A percentile compares a stretch with the other conserved stretches of the same genome.
phyloP scores from a whole-genome alignment of 1,140 invertebrate species.

The Drosophila varians region DNA sequence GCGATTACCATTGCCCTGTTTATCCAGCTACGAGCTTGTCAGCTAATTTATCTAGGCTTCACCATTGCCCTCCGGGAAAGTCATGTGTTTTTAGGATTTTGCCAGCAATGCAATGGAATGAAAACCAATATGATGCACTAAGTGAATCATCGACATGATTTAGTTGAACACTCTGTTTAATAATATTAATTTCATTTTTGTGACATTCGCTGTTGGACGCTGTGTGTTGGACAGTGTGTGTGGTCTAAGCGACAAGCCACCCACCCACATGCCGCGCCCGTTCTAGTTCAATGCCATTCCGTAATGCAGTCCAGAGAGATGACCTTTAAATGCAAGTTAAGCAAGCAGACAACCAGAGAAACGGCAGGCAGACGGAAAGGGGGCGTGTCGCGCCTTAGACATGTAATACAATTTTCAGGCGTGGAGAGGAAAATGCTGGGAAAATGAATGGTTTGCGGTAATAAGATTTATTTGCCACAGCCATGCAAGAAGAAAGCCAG shows the following conservation, averaged over 20 bases:
- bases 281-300: slow-evolving; percentile 67
- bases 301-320: slow-evolving; percentile 46
- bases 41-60: slow-evolving; percentile 26
- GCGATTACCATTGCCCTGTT: neutral
- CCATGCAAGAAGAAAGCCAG: slow-evolving; percentile 25
- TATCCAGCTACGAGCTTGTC: neutral
- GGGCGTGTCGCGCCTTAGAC: slow-evolving; percentile 12
- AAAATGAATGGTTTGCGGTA: slow-evolving; percentile 35
- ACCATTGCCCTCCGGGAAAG: neutral
- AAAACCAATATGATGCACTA: neutral
- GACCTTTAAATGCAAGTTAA: slow-evolving; percentile 76
- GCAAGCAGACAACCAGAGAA: slow-evolving; percentile 23
- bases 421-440: slow-evolving; percentile 25
- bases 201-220: neutral
- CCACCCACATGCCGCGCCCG: neutral
- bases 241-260: neutral
- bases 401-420: slow-evolving; percentile 40
- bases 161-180: neutral
- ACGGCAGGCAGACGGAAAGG: neutral
- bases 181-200: neutral
- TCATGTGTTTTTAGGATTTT: neutral
- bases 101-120: neutral
- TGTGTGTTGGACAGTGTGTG: neutral
- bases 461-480: slow-evolving; percentile 33
- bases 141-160: neutral